Conservation (phyloP, 2,113 vertebrate species). For the Thamnaconus septentrionalis region DNA sequence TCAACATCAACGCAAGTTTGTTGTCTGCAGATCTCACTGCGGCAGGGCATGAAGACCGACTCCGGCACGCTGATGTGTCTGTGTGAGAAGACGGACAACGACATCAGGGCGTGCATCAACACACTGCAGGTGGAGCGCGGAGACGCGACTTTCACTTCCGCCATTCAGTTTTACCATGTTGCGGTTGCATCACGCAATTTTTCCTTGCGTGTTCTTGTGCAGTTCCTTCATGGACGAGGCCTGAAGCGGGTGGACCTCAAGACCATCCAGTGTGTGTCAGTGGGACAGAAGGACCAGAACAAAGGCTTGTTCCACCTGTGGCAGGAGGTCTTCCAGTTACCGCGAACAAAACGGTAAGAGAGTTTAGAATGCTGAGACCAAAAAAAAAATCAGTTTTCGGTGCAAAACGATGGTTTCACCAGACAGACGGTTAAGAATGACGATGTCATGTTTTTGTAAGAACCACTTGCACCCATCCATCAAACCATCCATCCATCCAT, state of each 20-base stretch:
- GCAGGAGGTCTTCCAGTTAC: slow-evolving; percentile 97
- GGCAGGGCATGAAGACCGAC: slow-evolving; percentile 84
- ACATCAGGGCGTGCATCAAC: slow-evolving; percentile 94
- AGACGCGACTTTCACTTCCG: too few relatives aligned
- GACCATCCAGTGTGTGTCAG: slow-evolving; percentile 78
- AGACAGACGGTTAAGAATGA: too few relatives aligned
- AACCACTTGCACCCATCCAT: too few relatives aligned
- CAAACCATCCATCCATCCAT: too few relatives aligned
- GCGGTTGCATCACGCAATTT: neutral
- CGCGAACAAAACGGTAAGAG: slow-evolving; percentile 80
- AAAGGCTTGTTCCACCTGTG: slow-evolving; percentile 92
- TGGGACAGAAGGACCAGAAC: slow-evolving; percentile 95
- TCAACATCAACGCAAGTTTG: neutral
- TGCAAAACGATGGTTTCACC: too few relatives aligned
- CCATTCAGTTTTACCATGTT: too few relatives aligned
- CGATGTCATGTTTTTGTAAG: too few relatives aligned
- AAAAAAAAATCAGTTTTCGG: neutral
- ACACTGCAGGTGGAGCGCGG: slow-evolving; percentile 86
- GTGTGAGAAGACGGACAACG: slow-evolving; percentile 92
- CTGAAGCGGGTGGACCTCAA: slow-evolving; percentile 80
- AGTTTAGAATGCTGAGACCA: neutral
- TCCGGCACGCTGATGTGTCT: slow-evolving; percentile 78
- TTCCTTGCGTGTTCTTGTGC: slow-evolving; percentile 7
- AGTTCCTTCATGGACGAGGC: slow-evolving; percentile 91
- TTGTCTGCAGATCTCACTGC: slow-evolving; percentile 74